A percentile compares a stretch with the other conserved stretches of the same genome.
Evolutionary conservation across 2,797 vertebrate species (phyloP).

Genomic region (Coracias cyanogaster): DNA sequence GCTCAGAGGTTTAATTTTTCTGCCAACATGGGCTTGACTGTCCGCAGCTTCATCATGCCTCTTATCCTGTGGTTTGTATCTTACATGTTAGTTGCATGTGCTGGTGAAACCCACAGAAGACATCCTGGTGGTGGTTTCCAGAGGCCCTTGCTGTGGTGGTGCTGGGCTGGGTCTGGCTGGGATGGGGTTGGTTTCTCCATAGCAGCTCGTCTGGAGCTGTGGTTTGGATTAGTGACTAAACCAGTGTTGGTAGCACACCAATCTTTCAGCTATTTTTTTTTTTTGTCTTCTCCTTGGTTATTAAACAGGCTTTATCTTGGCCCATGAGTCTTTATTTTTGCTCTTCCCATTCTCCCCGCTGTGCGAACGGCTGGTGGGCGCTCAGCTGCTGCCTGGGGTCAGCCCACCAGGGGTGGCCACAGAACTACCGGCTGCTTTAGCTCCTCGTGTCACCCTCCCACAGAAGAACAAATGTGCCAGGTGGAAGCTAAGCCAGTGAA

Average conservation of each 20-base stretch:
- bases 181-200: neutral
- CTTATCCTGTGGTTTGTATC: neutral
- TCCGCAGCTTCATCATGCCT: neutral
- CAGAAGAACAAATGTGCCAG: neutral
- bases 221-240: neutral
- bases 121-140: neutral
- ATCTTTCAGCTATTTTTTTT: neutral
- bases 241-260: neutral
- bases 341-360: neutral
- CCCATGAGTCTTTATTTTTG: neutral
- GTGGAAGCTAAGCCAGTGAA: neutral
- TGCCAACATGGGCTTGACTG: neutral
- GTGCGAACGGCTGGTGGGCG: neutral
- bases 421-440: neutral
- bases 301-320: neutral
- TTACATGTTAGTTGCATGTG: neutral
- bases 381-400: neutral
- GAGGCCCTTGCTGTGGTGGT: neutral
- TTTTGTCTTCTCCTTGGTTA: neutral
- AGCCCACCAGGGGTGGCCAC: neutral
- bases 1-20: neutral
- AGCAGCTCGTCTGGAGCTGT: neutral
- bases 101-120: neutral
- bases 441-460: neutral
- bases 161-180: neutral